Conservation (phyloP, 2,888 invertebrate species). For the Heteromyza rotundicornis region DNA sequence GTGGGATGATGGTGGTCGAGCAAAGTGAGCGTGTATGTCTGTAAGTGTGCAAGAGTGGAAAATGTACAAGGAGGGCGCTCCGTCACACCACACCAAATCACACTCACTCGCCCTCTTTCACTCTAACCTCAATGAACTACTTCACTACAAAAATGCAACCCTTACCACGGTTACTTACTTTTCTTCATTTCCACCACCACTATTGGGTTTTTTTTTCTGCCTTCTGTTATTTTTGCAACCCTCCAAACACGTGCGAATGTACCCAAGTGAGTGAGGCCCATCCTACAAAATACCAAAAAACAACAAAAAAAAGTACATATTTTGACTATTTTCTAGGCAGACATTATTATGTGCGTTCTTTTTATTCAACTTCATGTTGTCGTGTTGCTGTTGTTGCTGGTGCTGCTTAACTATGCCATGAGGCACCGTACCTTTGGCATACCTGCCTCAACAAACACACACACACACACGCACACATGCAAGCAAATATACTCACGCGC, state of each 20-base stretch:
- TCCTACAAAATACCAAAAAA: not conserved
- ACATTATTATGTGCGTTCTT: conserved; percentile 4
- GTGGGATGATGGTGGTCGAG: too few species aligned
- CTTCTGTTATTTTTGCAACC: not conserved
- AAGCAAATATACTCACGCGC: not conserved
- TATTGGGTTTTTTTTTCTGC: not conserved
- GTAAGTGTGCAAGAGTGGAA: not conserved
- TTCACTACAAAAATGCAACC: conserved; percentile 32
- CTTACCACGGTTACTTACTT: not conserved
- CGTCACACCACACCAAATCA: too few species aligned
- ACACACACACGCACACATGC: conserved; percentile 18
- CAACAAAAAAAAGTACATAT: not conserved
- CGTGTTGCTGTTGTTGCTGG: too few species aligned
- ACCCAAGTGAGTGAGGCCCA: not conserved
- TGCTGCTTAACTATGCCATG: too few species aligned
- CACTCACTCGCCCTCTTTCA: not conserved
- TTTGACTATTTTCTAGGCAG: conserved; percentile 6
- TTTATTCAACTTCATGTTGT: too few species aligned
- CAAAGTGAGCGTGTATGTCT: not conserved
- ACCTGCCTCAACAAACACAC: conserved; percentile 32
- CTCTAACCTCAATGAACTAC: not conserved
- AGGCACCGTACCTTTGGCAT: not conserved
- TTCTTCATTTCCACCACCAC: not conserved
- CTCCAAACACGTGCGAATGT: not conserved
- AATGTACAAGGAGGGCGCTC: not conserved